A percentile compares a stretch with the other conserved stretches of the same genome.
Evolutionary conservation across 2,113 vertebrate species (phyloP).

Genomic region (Otis tarda): DNA sequence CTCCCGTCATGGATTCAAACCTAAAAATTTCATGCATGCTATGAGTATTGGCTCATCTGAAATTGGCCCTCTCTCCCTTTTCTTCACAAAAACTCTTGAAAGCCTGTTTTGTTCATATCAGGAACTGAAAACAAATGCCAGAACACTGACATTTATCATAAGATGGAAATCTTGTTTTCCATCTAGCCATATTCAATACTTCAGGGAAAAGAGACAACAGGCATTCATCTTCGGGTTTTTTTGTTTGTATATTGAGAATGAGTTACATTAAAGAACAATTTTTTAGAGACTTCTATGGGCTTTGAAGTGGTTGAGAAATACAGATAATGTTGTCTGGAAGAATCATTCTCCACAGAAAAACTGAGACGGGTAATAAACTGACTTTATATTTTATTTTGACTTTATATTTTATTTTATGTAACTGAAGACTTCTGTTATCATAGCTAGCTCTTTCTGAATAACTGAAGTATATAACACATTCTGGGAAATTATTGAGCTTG

Average conservation of each 20-base stretch:
- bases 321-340: background rate
- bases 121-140: background rate
- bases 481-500: background rate
- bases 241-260: slow-evolving; percentile 8
- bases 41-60: background rate
- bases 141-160: slow-evolving; percentile 32
- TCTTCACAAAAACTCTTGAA: background rate
- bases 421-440: background rate
- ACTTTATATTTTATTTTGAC: background rate
- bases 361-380: background rate
- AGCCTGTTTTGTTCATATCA: slow-evolving; percentile 4
- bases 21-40: background rate
- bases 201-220: background rate
- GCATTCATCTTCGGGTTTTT: slow-evolving; percentile 26
- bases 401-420: background rate
- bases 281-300: background rate
- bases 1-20: background rate
- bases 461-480: background rate
- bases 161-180: slow-evolving; percentile 24
- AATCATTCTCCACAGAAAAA: background rate
- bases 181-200: background rate
- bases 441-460: background rate
- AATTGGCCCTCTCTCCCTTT: background rate
- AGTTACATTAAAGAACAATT: background rate
- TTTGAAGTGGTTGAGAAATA: background rate